phyloP scores from a whole-genome alignment of 2,888 invertebrate species.

The Petrolisthes manimaculis region DNA sequence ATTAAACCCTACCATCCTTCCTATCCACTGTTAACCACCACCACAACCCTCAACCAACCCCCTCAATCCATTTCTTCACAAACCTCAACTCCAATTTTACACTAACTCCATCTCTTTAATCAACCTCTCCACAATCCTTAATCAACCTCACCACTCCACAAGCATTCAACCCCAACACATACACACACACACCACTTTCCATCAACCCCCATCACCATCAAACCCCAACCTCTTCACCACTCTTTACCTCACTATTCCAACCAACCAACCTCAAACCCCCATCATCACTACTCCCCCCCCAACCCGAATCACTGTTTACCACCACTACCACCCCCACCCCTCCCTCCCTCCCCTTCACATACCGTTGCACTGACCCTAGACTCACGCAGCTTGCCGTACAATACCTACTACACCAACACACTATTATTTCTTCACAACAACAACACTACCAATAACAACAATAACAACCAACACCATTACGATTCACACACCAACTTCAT shows the following conservation, averaged over 20 bases:
- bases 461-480: too few relatives aligned
- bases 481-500: too few relatives aligned
- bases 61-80: background rate
- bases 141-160: background rate
- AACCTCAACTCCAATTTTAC: background rate
- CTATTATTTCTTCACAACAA: background rate
- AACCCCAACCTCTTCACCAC: too few relatives aligned
- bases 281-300: too few relatives aligned
- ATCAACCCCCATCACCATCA: too few relatives aligned
- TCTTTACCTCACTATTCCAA: too few relatives aligned
- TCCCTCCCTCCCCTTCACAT: background rate
- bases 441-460: background rate
- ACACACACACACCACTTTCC: too few relatives aligned
- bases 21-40: background rate
- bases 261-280: too few relatives aligned
- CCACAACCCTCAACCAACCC: background rate
- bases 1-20: background rate
- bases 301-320: too few relatives aligned
- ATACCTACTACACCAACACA: background rate
- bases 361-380: background rate
- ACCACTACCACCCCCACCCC: background rate
- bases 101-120: background rate
- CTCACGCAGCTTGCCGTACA: background rate
- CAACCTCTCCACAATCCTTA: background rate
- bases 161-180: too few relatives aligned